Base-by-base conservation (phyloP, 2,113 vertebrate genomes). In the Calypte anna region DNA sequence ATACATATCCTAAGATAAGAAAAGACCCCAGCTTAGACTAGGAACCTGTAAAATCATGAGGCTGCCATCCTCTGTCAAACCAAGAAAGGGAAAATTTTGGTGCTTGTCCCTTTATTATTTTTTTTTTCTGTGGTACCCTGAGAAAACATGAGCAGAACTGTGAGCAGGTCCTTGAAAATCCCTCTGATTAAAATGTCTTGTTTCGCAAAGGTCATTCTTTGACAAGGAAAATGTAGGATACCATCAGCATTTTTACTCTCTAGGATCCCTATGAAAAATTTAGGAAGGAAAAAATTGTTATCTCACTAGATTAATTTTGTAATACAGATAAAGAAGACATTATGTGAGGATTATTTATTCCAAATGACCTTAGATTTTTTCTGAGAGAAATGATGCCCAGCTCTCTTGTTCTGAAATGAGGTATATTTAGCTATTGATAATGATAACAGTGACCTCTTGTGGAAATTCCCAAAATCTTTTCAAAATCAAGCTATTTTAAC, bases 371-470 rank as follows among this genome's bases (percentile, higher is more conserved):
- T 58, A 84, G 21, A 10, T 58, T 89, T 88, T 93, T 46, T 57
- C 61, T 57, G 68, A 80, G 13, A 90, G 51, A 63, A 87, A 75
- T 16, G 14, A n/a, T 30, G 62, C 25, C 69, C 3, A 0, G 33
- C 43, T 61, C 15, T 1, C 7, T 22, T 27, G 21, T 9, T 66
- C 43, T 50, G 48, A 59, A n/a, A 31, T 9, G 21, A n/a, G 28
- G 3, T 10, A n/a, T 78, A 15, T 58, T 76, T 54, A 57, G 30
- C 44, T 86, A 59, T 97, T 96, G 64, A 30, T 92, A 93, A 86
- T 94, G 96, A 13, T 86, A 92, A 91, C 36, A 97, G 91, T 96
- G 97, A 97, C 97, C 95, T 96, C 97, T 96, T 78, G 97, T 97
- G 97, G 96, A 59, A 72, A 58, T 88, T 57, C 83, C 66, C 36